phyloP scores from a whole-genome alignment of 2,797 vertebrate genomes.

The Cephalopachus bancanus region DNA sequence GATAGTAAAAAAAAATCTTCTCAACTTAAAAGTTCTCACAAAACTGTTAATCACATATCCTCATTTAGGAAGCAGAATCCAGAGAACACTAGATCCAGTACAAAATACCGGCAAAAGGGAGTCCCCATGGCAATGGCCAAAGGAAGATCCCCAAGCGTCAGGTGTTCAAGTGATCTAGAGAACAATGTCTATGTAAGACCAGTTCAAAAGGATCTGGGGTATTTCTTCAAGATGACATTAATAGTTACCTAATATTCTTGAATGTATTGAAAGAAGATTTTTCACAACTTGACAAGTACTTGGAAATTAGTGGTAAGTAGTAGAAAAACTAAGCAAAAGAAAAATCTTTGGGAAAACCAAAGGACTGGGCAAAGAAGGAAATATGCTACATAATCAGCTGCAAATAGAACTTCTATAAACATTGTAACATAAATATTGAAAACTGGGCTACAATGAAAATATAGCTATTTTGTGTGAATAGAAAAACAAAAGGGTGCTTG shows the following conservation, averaged over 20 bases:
- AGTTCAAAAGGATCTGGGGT: neutral
- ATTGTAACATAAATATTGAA: conserved; percentile 48
- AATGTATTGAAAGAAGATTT: neutral
- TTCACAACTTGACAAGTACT: conserved; percentile 7
- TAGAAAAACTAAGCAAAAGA: conserved; percentile 46
- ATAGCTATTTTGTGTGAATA: conserved; percentile 6
- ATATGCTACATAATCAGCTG: neutral
- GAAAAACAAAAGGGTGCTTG: neutral
- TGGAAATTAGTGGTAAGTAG: neutral
- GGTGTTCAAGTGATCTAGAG: neutral
- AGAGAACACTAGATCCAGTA: neutral
- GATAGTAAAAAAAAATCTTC: conserved; percentile 30
- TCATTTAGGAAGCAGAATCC: neutral
- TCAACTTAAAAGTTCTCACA: conserved; percentile 41
- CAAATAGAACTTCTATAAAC: conserved; percentile 31
- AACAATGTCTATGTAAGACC: neutral
- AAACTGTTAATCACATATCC: neutral
- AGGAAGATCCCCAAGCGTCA: neutral
- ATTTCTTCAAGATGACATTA: conserved; percentile 38
- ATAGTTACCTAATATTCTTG: neutral
- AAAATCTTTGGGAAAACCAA: conserved; percentile 4
- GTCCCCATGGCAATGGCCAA: neutral
- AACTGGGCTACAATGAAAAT: conserved; percentile 26
- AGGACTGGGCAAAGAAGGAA: neutral
- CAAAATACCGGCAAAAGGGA: neutral